phyloP scores from a whole-genome alignment of 2,888 invertebrate genomes.

The Pollenia amentaria region DNA sequence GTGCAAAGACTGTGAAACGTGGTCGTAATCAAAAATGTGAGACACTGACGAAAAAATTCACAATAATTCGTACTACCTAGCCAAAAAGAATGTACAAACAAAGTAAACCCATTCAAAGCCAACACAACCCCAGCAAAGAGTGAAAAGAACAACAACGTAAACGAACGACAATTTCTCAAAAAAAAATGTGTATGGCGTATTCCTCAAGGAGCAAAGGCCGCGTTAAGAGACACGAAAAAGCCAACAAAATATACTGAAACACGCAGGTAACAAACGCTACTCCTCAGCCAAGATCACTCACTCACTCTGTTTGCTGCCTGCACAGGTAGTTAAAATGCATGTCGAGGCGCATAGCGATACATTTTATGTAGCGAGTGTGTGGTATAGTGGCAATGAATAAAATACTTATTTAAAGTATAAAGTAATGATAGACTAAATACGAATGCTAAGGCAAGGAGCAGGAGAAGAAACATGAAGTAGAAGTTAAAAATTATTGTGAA shows the following conservation, averaged over 20 bases:
- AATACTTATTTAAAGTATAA: conserved; percentile 37
- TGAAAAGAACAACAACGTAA: conserved; percentile 21
- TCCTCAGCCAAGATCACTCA: conserved; percentile 28
- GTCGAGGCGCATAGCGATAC: conserved; percentile 55
- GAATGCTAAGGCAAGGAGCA: background rate
- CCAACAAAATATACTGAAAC: conserved; percentile 63
- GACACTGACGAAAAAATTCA: conserved; percentile 56
- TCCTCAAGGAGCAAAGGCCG: conserved; percentile 68
- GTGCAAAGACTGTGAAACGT: conserved; percentile 64
- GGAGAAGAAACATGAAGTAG: conserved; percentile 45
- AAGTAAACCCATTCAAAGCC: conserved; percentile 34
- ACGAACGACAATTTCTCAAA: conserved; percentile 39
- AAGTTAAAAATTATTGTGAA: conserved; percentile 36
- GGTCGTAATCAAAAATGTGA: conserved; percentile 64
- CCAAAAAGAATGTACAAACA: background rate
- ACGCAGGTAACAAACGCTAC: conserved; percentile 51
- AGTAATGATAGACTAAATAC: conserved; percentile 49
- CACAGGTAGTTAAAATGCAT: conserved; percentile 64
- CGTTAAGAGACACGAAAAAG: conserved; percentile 69
- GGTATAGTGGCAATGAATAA: conserved; percentile 64
- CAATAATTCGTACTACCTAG: conserved; percentile 30
- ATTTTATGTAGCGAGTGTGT: conserved; percentile 37
- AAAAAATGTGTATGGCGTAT: conserved; percentile 29
- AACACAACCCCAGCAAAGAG: conserved; percentile 48
- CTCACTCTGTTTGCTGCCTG: background rate